These are phyloP conservation scores for Orthonyx spaldingii DNA, from an alignment of 2,113 vertebrate genomes.

Conservation along the genomic window DNA sequence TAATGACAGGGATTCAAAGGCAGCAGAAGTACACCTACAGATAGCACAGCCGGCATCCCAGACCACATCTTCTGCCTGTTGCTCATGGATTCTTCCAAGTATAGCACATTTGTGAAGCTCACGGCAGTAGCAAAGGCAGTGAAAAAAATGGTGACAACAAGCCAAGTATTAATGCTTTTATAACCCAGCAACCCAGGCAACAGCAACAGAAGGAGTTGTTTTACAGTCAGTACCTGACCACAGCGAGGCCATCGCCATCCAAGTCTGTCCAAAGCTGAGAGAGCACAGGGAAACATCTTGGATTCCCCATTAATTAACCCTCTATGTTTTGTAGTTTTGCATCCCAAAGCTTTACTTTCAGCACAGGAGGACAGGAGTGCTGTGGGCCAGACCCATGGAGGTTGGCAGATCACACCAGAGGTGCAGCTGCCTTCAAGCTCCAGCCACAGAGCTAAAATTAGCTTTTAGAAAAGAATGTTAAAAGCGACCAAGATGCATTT, in stretches of 20 bases:
- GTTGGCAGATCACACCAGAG: neutral
- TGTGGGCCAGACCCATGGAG: neutral
- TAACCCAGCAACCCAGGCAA: neutral
- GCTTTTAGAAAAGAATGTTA: slow-evolving; percentile 2
- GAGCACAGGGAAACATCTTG: neutral
- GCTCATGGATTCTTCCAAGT: neutral
- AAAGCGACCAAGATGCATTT: slow-evolving; percentile 6
- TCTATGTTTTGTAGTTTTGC: neutral
- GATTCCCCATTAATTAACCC: neutral
- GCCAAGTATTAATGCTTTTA: neutral
- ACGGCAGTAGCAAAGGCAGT: neutral
- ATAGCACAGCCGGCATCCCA: neutral
- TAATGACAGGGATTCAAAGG: neutral
- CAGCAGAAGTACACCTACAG: neutral
- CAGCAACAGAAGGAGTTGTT: neutral
- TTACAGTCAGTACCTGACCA: neutral
- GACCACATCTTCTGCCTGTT: neutral
- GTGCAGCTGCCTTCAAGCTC: neutral
- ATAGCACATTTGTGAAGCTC: neutral
- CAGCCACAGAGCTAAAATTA: neutral
- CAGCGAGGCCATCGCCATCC: neutral
- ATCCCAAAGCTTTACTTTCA: neutral
- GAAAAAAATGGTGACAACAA: neutral
- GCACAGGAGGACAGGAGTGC: neutral
- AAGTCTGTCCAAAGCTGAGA: neutral